Evolutionary conservation across 2,113 vertebrate species (phyloP).

Genomic region (Casuarius casuarius): DNA sequence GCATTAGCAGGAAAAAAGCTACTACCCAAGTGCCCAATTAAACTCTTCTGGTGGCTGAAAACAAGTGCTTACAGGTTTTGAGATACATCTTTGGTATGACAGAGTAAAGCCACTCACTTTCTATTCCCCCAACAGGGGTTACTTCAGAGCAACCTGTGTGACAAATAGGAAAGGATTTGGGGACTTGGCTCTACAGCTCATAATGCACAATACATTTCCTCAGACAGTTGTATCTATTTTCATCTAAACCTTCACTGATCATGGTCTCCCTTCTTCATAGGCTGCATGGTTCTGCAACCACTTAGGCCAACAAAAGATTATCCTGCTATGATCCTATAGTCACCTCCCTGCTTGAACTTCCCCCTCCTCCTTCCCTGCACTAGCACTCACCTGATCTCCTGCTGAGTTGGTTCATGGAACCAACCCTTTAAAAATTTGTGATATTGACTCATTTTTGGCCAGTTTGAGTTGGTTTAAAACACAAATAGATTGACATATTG

Average conservation of each 20-base stretch:
- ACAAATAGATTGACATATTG: background rate
- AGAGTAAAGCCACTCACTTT: background rate
- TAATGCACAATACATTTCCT: background rate
- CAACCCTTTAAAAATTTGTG: background rate
- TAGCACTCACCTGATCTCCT: background rate
- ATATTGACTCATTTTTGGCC: background rate
- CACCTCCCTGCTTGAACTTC: background rate
- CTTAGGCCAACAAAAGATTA: background rate
- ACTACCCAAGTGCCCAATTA: background rate
- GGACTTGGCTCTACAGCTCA: background rate
- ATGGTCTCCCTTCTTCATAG: background rate
- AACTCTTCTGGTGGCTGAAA: background rate
- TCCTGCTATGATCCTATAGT: background rate
- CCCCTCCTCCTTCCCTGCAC: background rate
- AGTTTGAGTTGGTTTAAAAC: background rate
- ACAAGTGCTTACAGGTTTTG: background rate
- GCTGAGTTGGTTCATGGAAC: background rate
- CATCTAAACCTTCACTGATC: background rate
- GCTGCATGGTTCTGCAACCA: background rate
- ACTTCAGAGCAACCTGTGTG: background rate
- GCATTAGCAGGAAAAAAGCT: background rate
- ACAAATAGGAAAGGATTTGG: background rate
- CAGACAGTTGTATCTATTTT: background rate
- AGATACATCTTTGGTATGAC: background rate
- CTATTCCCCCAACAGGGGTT: background rate